These are phyloP conservation scores for Anguilla pacifica DNA, from an alignment of 2,797 vertebrate species.

Conservation along the genomic window DNA sequence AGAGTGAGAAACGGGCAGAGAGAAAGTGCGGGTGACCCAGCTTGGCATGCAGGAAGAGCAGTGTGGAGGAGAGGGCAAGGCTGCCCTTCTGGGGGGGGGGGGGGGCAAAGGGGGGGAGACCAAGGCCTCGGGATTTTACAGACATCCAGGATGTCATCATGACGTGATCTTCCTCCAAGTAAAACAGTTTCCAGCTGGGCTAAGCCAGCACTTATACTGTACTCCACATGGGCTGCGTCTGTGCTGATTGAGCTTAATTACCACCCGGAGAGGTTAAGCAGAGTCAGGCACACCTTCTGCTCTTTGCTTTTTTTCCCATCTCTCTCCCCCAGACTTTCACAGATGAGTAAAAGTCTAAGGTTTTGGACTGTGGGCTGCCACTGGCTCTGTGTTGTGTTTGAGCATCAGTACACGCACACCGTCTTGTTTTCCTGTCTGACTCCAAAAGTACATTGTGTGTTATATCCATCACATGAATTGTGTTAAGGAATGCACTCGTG, in stretches of 20 bases:
- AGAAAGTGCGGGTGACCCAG: slow-evolving; percentile 38
- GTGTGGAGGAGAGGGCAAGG: not conserved
- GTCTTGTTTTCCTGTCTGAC: not conserved
- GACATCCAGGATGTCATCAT: not conserved
- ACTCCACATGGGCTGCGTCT: not conserved
- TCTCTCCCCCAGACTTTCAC: not conserved
- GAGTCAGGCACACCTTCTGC: not conserved
- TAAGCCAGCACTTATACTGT: not conserved
- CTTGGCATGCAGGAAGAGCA: not conserved
- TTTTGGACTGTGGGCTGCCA: not conserved
- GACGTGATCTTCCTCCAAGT: not conserved
- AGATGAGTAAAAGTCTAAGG: not conserved
- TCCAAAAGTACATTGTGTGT: slow-evolving; percentile 11
- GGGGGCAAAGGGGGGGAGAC: not conserved
- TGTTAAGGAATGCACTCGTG: not conserved
- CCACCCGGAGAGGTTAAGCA: not conserved
- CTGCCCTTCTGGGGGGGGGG: not conserved
- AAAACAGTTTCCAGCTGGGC: not conserved
- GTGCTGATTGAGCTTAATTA: not conserved
- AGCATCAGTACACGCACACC: not conserved
- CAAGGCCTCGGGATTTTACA: not conserved
- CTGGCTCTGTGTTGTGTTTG: not conserved
- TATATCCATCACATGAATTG: not conserved
- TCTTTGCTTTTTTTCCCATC: not conserved
- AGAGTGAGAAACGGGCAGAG: slow-evolving; percentile 37